These are phyloP conservation scores for Thomomys bottae DNA, from an alignment of 2,113 vertebrate species.

Conservation along the genomic window DNA sequence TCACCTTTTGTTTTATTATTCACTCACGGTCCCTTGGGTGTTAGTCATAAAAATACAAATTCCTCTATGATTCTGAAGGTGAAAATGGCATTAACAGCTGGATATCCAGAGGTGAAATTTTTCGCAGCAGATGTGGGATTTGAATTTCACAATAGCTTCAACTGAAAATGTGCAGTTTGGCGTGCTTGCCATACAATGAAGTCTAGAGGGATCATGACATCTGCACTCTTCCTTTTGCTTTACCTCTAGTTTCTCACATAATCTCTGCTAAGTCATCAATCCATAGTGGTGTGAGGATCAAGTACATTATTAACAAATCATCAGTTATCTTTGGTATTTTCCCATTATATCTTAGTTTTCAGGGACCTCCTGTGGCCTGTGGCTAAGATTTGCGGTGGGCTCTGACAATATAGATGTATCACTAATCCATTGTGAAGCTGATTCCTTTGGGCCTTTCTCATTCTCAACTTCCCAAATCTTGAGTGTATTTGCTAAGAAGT, in stretches of 20 bases:
- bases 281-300: not conserved
- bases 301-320: not conserved
- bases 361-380: not conserved
- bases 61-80: not conserved
- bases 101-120: constrained; percentile 31
- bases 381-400: not conserved
- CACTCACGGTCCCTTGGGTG: not conserved
- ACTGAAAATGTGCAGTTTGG: not conserved
- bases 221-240: not conserved
- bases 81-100: not conserved
- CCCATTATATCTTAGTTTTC: not conserved
- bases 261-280: not conserved
- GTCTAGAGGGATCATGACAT: not conserved
- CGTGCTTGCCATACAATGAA: not conserved
- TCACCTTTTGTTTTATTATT: not conserved
- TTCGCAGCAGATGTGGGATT: not conserved
- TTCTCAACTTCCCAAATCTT: not conserved
- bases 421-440: not conserved
- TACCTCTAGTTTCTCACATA: not conserved
- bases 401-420: not conserved
- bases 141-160: not conserved
- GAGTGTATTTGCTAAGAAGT: not conserved
- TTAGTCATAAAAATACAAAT: constrained; percentile 48
- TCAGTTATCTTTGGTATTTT: not conserved
- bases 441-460: not conserved